Evolutionary conservation across 2,797 vertebrate genomes (phyloP).

Genomic region (Poecilia wingei): DNA sequence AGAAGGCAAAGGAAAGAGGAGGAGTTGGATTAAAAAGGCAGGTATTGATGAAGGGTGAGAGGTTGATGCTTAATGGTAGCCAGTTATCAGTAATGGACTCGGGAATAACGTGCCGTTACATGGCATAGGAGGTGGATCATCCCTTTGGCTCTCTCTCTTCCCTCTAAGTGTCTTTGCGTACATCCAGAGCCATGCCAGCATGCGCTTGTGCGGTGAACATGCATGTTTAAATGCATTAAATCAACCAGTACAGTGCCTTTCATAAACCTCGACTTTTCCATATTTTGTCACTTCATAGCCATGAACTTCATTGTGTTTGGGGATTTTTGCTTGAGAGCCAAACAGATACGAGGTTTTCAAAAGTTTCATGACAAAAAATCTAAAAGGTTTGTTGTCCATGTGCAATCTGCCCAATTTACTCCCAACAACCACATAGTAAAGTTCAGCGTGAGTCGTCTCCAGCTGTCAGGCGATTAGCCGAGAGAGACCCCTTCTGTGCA

Average conservation of each 20-base stretch:
- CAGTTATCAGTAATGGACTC: constrained; percentile 39
- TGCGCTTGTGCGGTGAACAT: constrained; percentile 38
- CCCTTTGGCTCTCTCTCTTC: constrained; percentile 19
- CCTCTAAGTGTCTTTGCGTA: constrained; percentile 2
- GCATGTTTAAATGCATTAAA: constrained; percentile 24
- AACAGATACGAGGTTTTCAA: background rate
- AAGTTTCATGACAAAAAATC: background rate
- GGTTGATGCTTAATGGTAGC: constrained; percentile 24
- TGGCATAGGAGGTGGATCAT: constrained; percentile 19
- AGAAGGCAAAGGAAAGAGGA: constrained; percentile 37
- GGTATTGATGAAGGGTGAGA: constrained; percentile 35
- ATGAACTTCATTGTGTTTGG: background rate
- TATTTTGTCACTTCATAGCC: background rate
- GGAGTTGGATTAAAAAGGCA: constrained; percentile 30
- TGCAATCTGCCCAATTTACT: background rate
- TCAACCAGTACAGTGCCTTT: background rate
- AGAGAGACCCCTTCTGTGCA: background rate
- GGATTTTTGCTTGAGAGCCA: background rate
- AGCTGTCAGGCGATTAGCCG: background rate
- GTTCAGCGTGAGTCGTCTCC: background rate
- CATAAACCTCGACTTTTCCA: background rate
- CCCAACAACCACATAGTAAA: background rate
- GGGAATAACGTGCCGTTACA: constrained; percentile 35
- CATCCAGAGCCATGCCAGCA: constrained; percentile 37
- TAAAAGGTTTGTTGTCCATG: background rate